Evolutionary conservation across 1,140 invertebrate genomes (phyloP).

Genomic region (Pseudomyrmex pallidus): DNA sequence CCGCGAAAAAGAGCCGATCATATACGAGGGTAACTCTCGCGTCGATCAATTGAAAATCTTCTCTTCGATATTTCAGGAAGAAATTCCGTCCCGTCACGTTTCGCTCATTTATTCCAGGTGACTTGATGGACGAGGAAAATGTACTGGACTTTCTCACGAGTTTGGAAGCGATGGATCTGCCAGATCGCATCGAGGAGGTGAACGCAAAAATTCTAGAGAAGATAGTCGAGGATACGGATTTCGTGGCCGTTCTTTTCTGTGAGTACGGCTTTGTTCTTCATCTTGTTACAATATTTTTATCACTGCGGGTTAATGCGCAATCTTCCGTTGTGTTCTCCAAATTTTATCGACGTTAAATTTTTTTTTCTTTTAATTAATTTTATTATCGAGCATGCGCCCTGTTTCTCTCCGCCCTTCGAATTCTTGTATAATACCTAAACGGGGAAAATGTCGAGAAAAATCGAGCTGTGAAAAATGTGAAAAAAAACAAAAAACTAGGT

Average conservation of each 20-base stretch:
- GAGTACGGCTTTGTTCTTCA: constrained; percentile 86
- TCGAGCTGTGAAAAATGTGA: too few relatives aligned
- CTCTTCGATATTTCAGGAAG: not conserved
- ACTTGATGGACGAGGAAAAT: constrained; percentile 97
- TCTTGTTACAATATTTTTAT: too few relatives aligned
- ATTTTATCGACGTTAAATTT: too few relatives aligned
- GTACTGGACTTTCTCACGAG: constrained; percentile 97
- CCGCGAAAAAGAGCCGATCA: constrained; percentile 96
- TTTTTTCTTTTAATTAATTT: too few relatives aligned
- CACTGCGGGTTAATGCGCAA: too few relatives aligned
- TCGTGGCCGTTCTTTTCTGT: constrained; percentile 97
- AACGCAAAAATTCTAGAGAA: constrained; percentile 96
- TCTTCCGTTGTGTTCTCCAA: too few relatives aligned
- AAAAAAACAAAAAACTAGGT: constrained; percentile 8
- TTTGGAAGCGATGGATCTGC: constrained; percentile 96
- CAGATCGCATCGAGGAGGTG: constrained; percentile 98
- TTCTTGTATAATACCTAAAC: not conserved
- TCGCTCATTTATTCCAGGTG: constrained; percentile 87
- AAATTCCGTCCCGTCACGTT: not conserved
- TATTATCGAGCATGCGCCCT: too few relatives aligned
- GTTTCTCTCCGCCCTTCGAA: not conserved
- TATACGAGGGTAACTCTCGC: constrained; percentile 91
- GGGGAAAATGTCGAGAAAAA: not conserved
- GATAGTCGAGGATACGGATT: constrained; percentile 96
- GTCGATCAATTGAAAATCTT: constrained; percentile 29